A percentile compares a stretch with the other conserved stretches of the same genome.
phyloP scores from a whole-genome alignment of 1,140 invertebrate genomes.

The Musca vetustissima region DNA sequence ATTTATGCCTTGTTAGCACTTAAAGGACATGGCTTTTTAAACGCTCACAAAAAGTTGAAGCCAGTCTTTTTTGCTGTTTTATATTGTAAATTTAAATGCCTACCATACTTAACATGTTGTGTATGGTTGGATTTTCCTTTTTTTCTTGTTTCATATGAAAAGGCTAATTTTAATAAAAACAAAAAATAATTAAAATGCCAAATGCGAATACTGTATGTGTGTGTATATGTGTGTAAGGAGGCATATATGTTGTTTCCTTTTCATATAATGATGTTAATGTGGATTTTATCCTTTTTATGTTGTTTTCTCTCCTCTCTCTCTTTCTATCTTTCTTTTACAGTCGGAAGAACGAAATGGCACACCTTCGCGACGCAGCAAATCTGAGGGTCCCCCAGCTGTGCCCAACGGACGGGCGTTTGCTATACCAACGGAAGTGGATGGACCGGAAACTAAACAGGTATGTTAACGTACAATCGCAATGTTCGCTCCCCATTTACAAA shows the following conservation, averaged over 20 bases:
- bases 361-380: constrained; percentile 68
- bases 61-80: no score
- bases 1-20: constrained; percentile 38
- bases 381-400: constrained; percentile 65
- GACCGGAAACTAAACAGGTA: constrained; percentile 53
- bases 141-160: no score
- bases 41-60: no score
- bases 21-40: constrained; percentile 30
- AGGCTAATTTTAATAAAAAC: no score
- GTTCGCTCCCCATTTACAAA: no score
- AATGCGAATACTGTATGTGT: no score
- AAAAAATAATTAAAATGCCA: no score
- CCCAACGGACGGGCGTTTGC: constrained; percentile 58
- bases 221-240: no score
- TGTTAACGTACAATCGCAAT: constrained; percentile 28
- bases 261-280: constrained; percentile 2
- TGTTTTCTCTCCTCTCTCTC: background rate
- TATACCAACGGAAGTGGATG: constrained; percentile 56
- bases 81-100: no score
- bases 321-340: no score
- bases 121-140: no score
- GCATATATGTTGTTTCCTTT: background rate
- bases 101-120: no score
- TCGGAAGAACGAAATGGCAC: constrained; percentile 60
- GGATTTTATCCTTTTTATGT: background rate